A percentile compares a stretch with the other conserved stretches of the same genome.
Conservation (phyloP, 2,113 vertebrate genomes). For the Lepus americanus region DNA sequence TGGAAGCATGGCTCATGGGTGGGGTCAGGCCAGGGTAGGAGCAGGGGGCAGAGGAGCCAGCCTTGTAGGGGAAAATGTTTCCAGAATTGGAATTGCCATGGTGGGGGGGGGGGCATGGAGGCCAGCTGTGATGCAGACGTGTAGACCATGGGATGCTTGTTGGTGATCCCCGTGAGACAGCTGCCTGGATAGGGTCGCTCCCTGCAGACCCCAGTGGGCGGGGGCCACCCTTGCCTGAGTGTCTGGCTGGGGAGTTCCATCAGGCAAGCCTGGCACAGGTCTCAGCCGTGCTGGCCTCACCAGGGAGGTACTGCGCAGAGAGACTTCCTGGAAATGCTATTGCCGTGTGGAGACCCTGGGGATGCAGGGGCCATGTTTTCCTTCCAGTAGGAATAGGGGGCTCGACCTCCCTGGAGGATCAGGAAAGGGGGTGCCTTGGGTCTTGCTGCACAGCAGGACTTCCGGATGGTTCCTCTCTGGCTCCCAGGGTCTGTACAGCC, state of each 20-base stretch:
- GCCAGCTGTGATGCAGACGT: slow-evolving; percentile 36
- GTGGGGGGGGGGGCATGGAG: slow-evolving; percentile 66
- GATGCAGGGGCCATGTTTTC: not conserved
- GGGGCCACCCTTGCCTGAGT: not conserved
- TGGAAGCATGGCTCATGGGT: not conserved
- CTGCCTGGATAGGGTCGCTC: not conserved
- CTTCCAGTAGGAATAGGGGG: slow-evolving; percentile 24
- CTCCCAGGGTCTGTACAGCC: not conserved
- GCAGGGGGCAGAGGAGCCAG: not conserved
- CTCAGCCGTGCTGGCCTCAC: not conserved
- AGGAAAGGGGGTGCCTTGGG: not conserved
- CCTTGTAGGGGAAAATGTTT: not conserved
- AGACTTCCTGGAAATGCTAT: slow-evolving; percentile 55
- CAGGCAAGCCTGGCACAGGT: rapidly evolving
- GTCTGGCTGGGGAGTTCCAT: not conserved
- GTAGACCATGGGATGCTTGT: slow-evolving; percentile 28
- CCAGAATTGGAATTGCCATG: slow-evolving; percentile 43
- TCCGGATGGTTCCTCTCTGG: not conserved
- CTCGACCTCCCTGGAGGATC: not conserved
- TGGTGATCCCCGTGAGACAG: slow-evolving; percentile 52
- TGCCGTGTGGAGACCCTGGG: slow-evolving; percentile 40
- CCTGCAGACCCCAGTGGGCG: not conserved
- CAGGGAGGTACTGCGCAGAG: not conserved
- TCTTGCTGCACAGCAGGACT: not conserved
- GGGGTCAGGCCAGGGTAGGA: not conserved